phyloP scores from a whole-genome alignment of 2,888 invertebrate genomes.

The Sturmia bella region DNA sequence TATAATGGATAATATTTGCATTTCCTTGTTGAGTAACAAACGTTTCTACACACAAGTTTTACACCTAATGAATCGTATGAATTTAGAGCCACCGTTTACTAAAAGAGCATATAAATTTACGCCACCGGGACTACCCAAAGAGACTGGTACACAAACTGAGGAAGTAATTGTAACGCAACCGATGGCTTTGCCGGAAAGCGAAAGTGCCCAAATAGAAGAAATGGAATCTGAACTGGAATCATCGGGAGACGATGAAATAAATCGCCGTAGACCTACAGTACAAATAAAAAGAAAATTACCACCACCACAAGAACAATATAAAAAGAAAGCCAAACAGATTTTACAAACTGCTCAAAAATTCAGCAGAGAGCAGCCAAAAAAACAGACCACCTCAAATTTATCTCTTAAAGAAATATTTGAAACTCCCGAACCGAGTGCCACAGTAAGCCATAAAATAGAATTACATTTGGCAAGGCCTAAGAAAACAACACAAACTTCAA shows the following conservation, averaged over 20 bases:
- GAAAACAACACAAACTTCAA: neutral
- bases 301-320: constrained; percentile 68
- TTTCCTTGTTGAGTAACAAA: constrained; percentile 88
- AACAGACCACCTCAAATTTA: neutral
- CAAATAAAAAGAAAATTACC: constrained; percentile 65
- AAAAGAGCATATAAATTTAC: constrained; percentile 72
- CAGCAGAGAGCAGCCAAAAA: constrained; percentile 23
- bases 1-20: constrained; percentile 89
- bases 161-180: constrained; percentile 28
- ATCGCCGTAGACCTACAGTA: constrained; percentile 63
- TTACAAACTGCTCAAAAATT: constrained; percentile 70
- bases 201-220: constrained; percentile 9
- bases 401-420: constrained; percentile 53
- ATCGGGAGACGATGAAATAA: constrained; percentile 71
- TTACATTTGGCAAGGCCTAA: constrained; percentile 13
- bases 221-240: constrained; percentile 80
- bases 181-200: neutral
- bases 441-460: constrained; percentile 33
- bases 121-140: constrained; percentile 54
- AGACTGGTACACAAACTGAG: constrained; percentile 77
- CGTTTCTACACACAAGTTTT: constrained; percentile 92
- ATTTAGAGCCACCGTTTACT: constrained; percentile 91
- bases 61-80: constrained; percentile 98
- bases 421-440: neutral
- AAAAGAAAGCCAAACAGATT: constrained; percentile 75